These are phyloP conservation scores for Phalloptychus januarius DNA, from an alignment of 2,797 vertebrate species.

Conservation along the genomic window DNA sequence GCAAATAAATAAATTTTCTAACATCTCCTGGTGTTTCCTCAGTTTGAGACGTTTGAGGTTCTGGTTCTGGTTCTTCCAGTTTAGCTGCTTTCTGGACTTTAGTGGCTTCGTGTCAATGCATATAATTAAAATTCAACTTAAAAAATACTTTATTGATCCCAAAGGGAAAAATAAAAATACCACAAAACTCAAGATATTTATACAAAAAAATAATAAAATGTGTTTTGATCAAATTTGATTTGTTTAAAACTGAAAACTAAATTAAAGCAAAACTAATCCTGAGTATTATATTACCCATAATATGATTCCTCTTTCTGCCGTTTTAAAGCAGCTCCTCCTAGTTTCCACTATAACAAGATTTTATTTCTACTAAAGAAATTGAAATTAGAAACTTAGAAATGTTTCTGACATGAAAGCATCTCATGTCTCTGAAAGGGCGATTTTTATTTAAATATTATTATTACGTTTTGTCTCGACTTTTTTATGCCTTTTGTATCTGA, in stretches of 20 bases:
- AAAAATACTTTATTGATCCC: no score
- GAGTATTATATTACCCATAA: not conserved
- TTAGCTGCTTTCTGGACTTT: not conserved
- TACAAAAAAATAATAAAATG: no score
- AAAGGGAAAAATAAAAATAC: not conserved
- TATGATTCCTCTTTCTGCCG: not conserved
- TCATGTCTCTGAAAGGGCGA: no score
- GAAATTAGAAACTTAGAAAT: no score
- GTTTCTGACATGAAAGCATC: not conserved
- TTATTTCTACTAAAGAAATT: not conserved
- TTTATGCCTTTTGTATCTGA: no score
- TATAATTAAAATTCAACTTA: no score
- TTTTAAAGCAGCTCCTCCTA: not conserved
- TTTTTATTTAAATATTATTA: no score
- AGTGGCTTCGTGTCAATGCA: not conserved
- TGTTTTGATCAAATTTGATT: no score
- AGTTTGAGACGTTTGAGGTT: not conserved
- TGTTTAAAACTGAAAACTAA: no score
- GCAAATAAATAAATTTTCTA: constrained; percentile 31
- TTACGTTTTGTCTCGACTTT: no score
- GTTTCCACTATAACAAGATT: not conserved
- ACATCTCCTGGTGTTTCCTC: not conserved
- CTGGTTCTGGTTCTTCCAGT: not conserved
- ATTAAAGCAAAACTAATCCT: no score
- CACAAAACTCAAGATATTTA: no score